Percentiles rank a stretch among this genome's conserved stretches.
Evolutionary conservation across 2,797 vertebrate species (phyloP).

Genomic region (Acipenser oxyrinchus): DNA sequence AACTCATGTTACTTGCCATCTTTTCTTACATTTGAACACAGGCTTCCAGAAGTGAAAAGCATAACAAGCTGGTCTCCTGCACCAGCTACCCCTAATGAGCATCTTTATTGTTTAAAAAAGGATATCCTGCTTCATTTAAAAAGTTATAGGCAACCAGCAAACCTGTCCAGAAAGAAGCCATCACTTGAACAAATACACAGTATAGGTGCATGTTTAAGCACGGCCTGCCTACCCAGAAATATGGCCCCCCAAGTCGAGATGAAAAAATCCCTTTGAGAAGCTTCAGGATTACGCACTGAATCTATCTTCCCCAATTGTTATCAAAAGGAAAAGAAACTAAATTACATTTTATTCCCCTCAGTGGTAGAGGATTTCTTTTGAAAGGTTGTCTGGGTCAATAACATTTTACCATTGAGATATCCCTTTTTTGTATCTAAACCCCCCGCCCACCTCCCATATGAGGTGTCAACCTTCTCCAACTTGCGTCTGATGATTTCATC

Average conservation of each 20-base stretch:
- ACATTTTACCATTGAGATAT: slow-evolving; percentile 50
- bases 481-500: slow-evolving; percentile 24
- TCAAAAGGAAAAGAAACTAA: slow-evolving; percentile 7
- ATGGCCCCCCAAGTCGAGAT: not conserved
- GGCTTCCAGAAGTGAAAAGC: too few relatives aligned
- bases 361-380: slow-evolving; percentile 26
- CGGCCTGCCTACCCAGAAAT: not conserved
- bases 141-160: too few relatives aligned
- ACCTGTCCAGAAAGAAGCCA: too few relatives aligned
- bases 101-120: too few relatives aligned
- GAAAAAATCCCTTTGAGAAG: slow-evolving; percentile 7
- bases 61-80: too few relatives aligned
- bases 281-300: slow-evolving; percentile 16
- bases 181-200: not conserved
- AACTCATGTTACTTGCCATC: too few relatives aligned
- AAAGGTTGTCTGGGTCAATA: slow-evolving; percentile 43
- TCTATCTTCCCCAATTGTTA: not conserved
- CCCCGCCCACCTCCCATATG: slow-evolving; percentile 35
- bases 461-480: slow-evolving; percentile 43
- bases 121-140: too few relatives aligned
- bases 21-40: too few relatives aligned
- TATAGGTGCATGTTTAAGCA: not conserved
- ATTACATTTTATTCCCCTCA: slow-evolving; percentile 15
- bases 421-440: slow-evolving; percentile 49
- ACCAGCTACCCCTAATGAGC: too few relatives aligned